phyloP scores from a whole-genome alignment of 2,888 invertebrate genomes.

The Podotricha telesiphe region DNA sequence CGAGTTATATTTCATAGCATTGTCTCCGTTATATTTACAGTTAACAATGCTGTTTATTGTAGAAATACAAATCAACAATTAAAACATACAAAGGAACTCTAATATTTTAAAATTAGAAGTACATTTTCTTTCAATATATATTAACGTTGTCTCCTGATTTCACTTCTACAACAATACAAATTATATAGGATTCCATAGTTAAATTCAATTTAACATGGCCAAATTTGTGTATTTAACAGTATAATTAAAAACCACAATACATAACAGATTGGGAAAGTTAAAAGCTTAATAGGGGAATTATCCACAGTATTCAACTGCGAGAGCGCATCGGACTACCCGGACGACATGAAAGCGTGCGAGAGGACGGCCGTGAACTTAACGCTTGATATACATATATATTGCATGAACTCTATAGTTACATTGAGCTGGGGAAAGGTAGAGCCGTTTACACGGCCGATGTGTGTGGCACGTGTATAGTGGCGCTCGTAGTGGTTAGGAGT shows the following conservation, averaged over 20 bases:
- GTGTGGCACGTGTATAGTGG: conserved; percentile 53
- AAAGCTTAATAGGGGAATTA: conserved; percentile 19
- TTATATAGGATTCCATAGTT: neutral
- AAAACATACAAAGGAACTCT: neutral
- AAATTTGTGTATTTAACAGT: neutral
- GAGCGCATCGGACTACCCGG: conserved; percentile 62
- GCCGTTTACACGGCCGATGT: conserved; percentile 63
- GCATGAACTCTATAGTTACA: conserved; percentile 58
- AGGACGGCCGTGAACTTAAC: conserved; percentile 66
- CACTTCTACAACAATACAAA: neutral
- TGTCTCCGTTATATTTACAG: conserved; percentile 8
- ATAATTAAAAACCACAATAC: conserved; percentile 5
- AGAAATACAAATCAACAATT: neutral
- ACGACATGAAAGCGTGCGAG: conserved; percentile 54
- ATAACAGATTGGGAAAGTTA: conserved; percentile 7
- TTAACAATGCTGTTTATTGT: neutral
- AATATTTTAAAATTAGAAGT: neutral
- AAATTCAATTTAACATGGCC: neutral
- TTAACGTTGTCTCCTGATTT: neutral
- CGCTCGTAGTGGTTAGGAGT: conserved; percentile 56
- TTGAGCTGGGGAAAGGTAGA: conserved; percentile 71
- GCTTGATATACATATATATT: conserved; percentile 59
- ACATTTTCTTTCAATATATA: neutral
- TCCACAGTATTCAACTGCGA: conserved; percentile 25
- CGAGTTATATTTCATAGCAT: conserved; percentile 8